Conservation (phyloP, 2,113 vertebrate genomes). For the Clupea harengus region DNA sequence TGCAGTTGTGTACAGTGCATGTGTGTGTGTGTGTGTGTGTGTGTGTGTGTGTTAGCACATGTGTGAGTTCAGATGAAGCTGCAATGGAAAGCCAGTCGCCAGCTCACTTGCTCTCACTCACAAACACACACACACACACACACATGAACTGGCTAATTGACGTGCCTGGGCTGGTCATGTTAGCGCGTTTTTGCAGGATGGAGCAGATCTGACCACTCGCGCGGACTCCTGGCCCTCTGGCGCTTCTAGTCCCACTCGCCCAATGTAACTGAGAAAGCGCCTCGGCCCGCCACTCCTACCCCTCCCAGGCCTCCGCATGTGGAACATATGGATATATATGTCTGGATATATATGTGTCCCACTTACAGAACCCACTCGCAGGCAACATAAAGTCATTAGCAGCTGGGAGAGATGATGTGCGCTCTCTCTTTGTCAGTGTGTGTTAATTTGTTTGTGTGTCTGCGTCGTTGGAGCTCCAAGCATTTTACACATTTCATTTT, state of each 20-base stretch:
- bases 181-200: conserved; percentile 31
- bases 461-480: neutral
- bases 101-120: neutral
- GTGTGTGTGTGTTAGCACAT: neutral
- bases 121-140: neutral
- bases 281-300: conserved; percentile 22
- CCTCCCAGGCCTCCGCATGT: conserved; percentile 53
- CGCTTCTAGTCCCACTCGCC: conserved; percentile 61
- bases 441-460: neutral
- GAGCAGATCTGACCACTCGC: conserved; percentile 54
- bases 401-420: conserved; percentile 59
- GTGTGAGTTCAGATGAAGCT: neutral
- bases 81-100: neutral
- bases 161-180: conserved; percentile 26
- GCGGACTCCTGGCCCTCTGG: conserved; percentile 56
- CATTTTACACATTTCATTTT: neutral
- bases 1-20: neutral
- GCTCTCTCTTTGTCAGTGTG: conserved; percentile 45
- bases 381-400: conserved; percentile 69
- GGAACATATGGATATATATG: conserved; percentile 63
- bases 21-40: conserved; percentile 9
- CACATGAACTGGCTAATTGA: conserved; percentile 49
- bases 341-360: conserved; percentile 66
- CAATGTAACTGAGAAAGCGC: conserved; percentile 68
- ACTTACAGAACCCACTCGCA: conserved; percentile 69